Evolutionary conservation across 2,888 invertebrate species (phyloP), one percentile per base, ranked within the genome.

Genomic region (Achlya flavicornis): DNA sequence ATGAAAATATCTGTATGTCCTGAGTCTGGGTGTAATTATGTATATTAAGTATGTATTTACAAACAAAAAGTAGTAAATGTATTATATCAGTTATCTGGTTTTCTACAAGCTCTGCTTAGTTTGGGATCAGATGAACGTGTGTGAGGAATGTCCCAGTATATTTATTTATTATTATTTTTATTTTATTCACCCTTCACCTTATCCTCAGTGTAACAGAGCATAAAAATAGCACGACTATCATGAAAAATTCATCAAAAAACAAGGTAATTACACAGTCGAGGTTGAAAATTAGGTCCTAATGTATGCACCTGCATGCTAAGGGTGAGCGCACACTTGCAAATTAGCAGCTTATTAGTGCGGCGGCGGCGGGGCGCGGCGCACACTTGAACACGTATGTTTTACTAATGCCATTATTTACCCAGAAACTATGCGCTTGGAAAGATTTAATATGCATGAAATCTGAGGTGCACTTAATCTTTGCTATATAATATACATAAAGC

Each of bases 231-330:
- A 75, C 74, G 76, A 70, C 62, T 10, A 64, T 65, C 74, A 86
- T 89, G 84, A 85, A 89, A 87, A 80, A 88, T 88, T 81, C 86
- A 88, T 87, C 64, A 64, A 65, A 35, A 41, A 63, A 57, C 61
- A 60, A 62, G 77, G 73, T 83, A 82, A 81, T 84, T 82, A 41
- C 11, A 12, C 64, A 77, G 79, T 78, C 73, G 68, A 79, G 79
- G 68, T 76, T 77, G 73, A 66, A 80, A 84, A 89, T 89, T 85
- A 89, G 86, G 83, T 84, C 80, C 83, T 89, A 85, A 89, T 84
- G 71, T 85, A 89, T 88, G 87, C 90, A 87, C 85, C 84, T 81
- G 75, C 81, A 79, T 84, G 82, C 74, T 53, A 53, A 81, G 80
- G 79, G 76, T 69, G 58, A 80, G 46, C 77, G 79, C 78, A 81